Evolutionary conservation across 2,113 vertebrate species (phyloP).

Genomic region (Tursiops truncatus): DNA sequence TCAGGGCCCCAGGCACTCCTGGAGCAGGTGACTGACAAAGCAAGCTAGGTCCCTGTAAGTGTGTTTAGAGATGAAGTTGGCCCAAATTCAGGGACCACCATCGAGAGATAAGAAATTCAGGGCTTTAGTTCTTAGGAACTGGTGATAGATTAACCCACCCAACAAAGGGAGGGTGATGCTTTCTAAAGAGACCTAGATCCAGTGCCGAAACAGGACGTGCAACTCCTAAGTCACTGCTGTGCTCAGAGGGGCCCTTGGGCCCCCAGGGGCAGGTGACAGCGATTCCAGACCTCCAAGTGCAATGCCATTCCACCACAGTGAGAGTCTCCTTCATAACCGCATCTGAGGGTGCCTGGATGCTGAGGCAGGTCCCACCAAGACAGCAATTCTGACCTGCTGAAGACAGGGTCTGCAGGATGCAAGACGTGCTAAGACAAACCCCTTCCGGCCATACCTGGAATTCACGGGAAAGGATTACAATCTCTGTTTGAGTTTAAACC

Average conservation of each 20-base stretch:
- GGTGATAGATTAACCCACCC: background rate
- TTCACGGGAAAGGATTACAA: background rate
- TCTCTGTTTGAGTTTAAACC: background rate
- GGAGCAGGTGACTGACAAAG: background rate
- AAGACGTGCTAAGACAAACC: background rate
- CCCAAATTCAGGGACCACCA: background rate
- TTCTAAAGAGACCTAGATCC: background rate
- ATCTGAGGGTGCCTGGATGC: background rate
- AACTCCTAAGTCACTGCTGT: background rate
- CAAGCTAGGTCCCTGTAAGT: background rate
- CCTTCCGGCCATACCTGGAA: background rate
- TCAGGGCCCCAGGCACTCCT: background rate
- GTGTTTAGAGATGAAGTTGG: background rate
- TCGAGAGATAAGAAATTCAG: background rate
- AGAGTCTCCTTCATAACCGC: background rate
- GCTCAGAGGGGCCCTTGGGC: background rate
- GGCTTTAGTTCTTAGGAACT: background rate
- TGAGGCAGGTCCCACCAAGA: background rate
- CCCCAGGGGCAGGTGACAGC: background rate
- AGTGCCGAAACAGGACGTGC: background rate
- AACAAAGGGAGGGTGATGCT: background rate
- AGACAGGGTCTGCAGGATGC: background rate
- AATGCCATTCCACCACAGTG: background rate
- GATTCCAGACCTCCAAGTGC: background rate
- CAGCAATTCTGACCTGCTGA: background rate